Evolutionary conservation across 2,888 invertebrate species (phyloP), one percentile per base, ranked within the genome.

Genomic region (Trisateles emortualis): DNA sequence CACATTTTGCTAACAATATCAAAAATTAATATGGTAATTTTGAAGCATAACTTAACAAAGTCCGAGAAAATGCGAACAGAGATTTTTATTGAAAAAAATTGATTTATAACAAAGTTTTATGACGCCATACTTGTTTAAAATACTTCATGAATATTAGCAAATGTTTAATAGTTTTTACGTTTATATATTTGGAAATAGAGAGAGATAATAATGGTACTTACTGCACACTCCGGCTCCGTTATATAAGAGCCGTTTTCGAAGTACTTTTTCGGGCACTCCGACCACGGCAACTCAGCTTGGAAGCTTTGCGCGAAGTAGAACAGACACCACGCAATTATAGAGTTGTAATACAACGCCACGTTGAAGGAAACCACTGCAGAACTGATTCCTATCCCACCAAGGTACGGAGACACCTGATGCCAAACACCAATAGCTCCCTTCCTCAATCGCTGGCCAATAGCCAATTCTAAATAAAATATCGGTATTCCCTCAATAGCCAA

Each of bases 261-360:
- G 72, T 96, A 96, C 57, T 95, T 95, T 79, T 96, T 97, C 1
- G 98, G 98, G 84, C 98, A 98, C 57, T 97, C 96, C 0, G 97
- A 93, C 98, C 98, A 99, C 5, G 98, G 98, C 73, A 98, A 87
- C 77, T 98, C 96, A 0, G 96, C 95, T 81, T 98, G 97, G 87
- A 98, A 98, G 86, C 98, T 98, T 94, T 97, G 97, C 68, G 97
- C 96, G 81, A 98, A 96, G 90, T 98, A 99, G 88, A 98, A 98
- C 80, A 99, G 94, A 84, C 98, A 98, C 99, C 99, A 99, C 57
- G 98, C 98, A 70, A 99, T 98, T 74, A 99, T 99, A 56, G 98
- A 98, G 90, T 99, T 99, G 90, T 99, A 99, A 88, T 99, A 99
- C 64, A 99, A 94, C 9, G 98, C 98, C 63, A 99, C 98, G 83